Evolutionary conservation across 2,797 vertebrate genomes (phyloP).

Genomic region (Heliangelus exortis): DNA sequence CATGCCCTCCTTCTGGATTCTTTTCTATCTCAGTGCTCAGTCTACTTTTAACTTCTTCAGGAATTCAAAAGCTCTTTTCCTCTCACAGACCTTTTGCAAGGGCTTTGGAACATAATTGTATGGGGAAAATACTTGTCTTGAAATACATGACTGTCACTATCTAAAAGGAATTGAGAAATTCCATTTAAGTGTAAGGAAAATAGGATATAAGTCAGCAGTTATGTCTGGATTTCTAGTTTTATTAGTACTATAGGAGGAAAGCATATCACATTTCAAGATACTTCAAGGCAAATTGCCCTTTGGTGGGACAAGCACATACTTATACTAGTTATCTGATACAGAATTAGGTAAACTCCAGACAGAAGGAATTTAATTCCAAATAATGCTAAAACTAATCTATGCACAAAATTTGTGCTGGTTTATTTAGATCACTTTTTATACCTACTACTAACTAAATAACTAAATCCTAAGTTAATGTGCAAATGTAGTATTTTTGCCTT

Average conservation of each 20-base stretch:
- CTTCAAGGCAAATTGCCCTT: background rate
- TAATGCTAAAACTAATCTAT: background rate
- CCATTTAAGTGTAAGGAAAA: background rate
- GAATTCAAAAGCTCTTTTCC: slow-evolving; percentile 7
- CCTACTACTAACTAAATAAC: background rate
- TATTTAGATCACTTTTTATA: background rate
- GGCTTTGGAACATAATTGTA: slow-evolving; percentile 14
- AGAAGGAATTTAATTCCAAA: background rate
- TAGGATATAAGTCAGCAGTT: background rate
- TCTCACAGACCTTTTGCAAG: slow-evolving; percentile 27
- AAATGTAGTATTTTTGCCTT: background rate
- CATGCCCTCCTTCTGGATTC: background rate
- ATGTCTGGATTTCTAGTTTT: background rate
- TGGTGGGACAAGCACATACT: background rate
- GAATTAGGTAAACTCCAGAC: background rate
- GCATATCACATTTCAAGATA: background rate
- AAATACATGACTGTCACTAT: background rate
- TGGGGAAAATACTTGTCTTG: background rate
- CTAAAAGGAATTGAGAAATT: background rate
- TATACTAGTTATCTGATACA: background rate
- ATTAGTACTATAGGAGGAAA: background rate
- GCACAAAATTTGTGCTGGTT: background rate
- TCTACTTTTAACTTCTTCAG: background rate
- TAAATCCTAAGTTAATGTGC: background rate
- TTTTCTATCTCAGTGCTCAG: background rate